A percentile compares a stretch with the other conserved stretches of the same genome.
Evolutionary conservation across 2,888 invertebrate genomes (phyloP).

Genomic region (Epirrhoe tristata): DNA sequence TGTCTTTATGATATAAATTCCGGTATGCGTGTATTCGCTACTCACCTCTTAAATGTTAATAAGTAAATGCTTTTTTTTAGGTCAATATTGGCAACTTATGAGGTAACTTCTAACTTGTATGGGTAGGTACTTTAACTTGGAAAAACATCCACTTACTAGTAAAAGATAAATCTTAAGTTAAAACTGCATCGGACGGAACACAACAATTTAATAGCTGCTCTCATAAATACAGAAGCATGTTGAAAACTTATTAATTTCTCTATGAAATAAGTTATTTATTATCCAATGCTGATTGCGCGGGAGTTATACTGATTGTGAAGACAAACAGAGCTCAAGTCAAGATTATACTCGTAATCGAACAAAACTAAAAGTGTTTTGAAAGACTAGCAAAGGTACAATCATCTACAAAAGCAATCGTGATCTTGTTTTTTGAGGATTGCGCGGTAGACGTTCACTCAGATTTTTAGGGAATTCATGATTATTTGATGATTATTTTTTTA

Average conservation of each 20-base stretch:
- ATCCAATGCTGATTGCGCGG: slow-evolving; percentile 18
- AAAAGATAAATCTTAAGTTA: background rate
- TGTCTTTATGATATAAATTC: no score
- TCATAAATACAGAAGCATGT: slow-evolving; percentile 13
- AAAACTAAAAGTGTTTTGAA: slow-evolving; percentile 13
- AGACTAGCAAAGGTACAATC: background rate
- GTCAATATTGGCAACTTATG: no score
- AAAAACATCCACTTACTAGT: no score
- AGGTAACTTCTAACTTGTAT: no score
- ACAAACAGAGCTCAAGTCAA: slow-evolving; percentile 23
- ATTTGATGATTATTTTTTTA: no score
- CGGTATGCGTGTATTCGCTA: no score
- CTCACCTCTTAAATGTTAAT: no score
- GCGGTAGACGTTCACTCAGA: no score
- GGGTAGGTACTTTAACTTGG: no score
- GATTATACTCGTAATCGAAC: slow-evolving; percentile 5
- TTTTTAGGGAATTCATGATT: no score
- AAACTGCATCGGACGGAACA: background rate
- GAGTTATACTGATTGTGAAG: slow-evolving; percentile 29
- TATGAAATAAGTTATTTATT: slow-evolving; percentile 22
- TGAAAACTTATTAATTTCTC: slow-evolving; percentile 12
- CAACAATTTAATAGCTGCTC: background rate
- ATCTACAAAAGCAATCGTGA: background rate
- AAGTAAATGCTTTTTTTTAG: no score
- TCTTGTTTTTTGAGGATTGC: background rate